Base-by-base conservation (phyloP, 2,113 vertebrate genomes). In the Sakesphorus luctuosus region DNA sequence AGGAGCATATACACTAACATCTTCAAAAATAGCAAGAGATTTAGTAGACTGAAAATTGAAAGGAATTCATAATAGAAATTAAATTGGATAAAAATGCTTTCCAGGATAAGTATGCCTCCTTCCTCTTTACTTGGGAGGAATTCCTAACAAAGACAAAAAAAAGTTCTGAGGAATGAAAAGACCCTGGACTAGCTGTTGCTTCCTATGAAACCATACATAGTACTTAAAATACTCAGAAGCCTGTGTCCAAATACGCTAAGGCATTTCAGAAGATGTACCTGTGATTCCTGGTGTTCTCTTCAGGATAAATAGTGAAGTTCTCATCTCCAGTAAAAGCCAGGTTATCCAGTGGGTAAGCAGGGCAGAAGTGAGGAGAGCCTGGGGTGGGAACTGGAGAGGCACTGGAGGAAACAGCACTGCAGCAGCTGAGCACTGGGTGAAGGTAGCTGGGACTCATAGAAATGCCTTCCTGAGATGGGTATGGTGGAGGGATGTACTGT, bases 401-500 rank as follows among this genome's bases (percentile, higher is more conserved):
- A 18, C 92, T 69, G 11, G 96, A 14, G 28, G 95, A 66, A 52
- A 46, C 50, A 16, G 95, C 69, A 33, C 94, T 6, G 1, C 96
- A 98, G 29, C 95, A 91, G 89, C 44, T 96, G 76, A 90, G 67
- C 73, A 84, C 38, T 0, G 97, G 97, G 68, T 95, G 95, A 62
- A 96, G 87, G 91, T 44, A 95, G 21, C 92, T 2, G 1, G 96
- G 44, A 35, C 53, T 94, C 19, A 85, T 19, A 31, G 90, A 69
- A 6, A 71, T 3, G 4, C 90, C 68, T 20, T 98, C 98, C 40
- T 96, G 98, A 33, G 91, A 76, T 3, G 93, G 79, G 2, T 98
- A 97, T 1, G 97, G 94, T 0, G 98, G 98, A 52, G 98, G 98
- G 66, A 99, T 97, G 53, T 98, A 98, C 63, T 98, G 98, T 12